Evolutionary conservation across 1,140 invertebrate genomes (phyloP), one percentile per base, ranked within the genome.

Genomic region (Drosophila bifasciata): DNA sequence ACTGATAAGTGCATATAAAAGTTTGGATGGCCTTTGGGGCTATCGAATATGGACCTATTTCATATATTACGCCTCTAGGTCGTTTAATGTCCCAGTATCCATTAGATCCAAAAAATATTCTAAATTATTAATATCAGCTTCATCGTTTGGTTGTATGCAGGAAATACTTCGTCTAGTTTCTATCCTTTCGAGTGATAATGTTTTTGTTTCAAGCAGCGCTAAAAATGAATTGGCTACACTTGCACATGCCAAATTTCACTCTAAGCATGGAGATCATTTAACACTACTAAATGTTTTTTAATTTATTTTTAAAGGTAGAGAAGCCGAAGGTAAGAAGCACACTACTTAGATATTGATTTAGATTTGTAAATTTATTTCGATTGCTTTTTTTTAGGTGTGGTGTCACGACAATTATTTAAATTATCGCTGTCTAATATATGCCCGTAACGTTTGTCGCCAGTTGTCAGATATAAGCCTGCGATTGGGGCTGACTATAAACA

Each of bases 321-420:
- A 93, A 95, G 63, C 96, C 96, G 90, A 97, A 97, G 92, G 95
- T 93, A 86, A 79, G 79, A n/a, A 5, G 0, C 9, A 41, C 49
- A 7, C 4, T 55, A n/a, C 5, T 16, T 17, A 50, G 40, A 64
- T 78, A 74, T n/a, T 17, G 13, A 23, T 15, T 41, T 7, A 9
- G 48, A 49, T 13, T 36, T 13, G 2, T 36, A 3, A 36, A 13
- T 36, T 13, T 13, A 23, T 39, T n/a, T 48, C 8, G 8, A 39
- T 9, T 0, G 3, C 32, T 39, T 66, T n/a, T n/a, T n/a, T 93
- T 25, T 85, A 96, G 95, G 92, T 94, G 90, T 99, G 97, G 97
- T 99, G 98, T 90, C 94, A 95, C 85, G 96, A 98, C 59, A 98
- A 99, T 92, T 98, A 95, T 90, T 92, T 99, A 21, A 96, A 98